These are phyloP conservation scores for Callithrix jacchus DNA, from an alignment of 2,113 vertebrate species.

Conservation along the genomic window DNA sequence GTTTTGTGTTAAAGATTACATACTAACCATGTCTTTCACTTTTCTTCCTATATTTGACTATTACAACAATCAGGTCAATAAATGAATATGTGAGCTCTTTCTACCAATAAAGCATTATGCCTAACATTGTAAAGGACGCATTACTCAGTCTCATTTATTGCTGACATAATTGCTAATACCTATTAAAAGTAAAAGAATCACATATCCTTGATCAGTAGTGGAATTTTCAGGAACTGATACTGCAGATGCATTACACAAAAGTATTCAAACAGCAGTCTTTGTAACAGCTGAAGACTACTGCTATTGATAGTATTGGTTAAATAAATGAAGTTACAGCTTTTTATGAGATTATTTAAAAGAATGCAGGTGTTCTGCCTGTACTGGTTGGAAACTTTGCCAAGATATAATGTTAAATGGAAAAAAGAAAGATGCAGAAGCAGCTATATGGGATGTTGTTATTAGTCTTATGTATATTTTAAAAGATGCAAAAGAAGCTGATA, in stretches of 20 bases:
- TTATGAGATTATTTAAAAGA: not conserved
- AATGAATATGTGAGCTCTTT: not conserved
- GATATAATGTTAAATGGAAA: not conserved
- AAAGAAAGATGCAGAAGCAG: not conserved
- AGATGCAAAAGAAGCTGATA: slow-evolving; percentile 10
- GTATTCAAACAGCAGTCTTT: not conserved
- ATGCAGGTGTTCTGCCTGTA: not conserved
- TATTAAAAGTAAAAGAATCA: not conserved
- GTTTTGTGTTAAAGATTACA: not conserved
- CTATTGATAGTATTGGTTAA: not conserved
- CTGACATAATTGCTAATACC: not conserved
- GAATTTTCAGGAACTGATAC: not conserved
- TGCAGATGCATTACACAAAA: not conserved
- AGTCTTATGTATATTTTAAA: not conserved
- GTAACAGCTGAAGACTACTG: not conserved
- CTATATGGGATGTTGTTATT: not conserved
- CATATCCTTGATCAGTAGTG: not conserved
- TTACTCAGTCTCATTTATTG: not conserved
- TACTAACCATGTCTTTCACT: not conserved
- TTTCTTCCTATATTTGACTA: not conserved
- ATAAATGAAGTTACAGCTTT: not conserved
- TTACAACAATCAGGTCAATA: not conserved
- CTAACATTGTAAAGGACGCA: not conserved
- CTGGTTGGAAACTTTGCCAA: not conserved
- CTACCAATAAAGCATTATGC: not conserved